Percentiles rank a stretch among this genome's conserved stretches.
Evolutionary conservation across 2,797 vertebrate genomes (phyloP).

Genomic region (Gorsachius magnificus): DNA sequence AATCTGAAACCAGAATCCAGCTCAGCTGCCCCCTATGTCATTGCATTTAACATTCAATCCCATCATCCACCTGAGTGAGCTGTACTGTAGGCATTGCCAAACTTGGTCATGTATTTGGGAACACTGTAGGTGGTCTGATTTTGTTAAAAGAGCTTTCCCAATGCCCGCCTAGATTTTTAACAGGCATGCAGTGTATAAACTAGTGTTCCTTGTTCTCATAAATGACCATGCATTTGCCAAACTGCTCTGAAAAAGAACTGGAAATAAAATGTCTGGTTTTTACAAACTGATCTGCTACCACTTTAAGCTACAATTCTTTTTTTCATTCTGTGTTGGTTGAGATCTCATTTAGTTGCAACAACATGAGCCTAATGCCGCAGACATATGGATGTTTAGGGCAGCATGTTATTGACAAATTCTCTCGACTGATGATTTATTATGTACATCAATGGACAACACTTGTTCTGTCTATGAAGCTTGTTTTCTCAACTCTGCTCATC

Average conservation of each 20-base stretch:
- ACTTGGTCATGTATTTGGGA: background rate
- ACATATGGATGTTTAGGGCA: conserved; percentile 64
- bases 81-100: background rate
- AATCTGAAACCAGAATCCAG: background rate
- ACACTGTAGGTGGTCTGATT: background rate
- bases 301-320: conserved; percentile 45
- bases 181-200: background rate
- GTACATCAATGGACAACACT: conserved; percentile 66
- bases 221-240: conserved; percentile 37
- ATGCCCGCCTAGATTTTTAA: background rate
- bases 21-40: background rate
- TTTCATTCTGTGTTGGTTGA: conserved; percentile 23
- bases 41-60: background rate
- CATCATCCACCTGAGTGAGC: background rate
- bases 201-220: background rate
- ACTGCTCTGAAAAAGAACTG: background rate
- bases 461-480: conserved; percentile 65
- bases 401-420: conserved; percentile 74
- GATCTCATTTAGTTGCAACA: conserved; percentile 66
- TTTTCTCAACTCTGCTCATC: conserved; percentile 64
- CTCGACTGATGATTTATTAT: conserved; percentile 73
- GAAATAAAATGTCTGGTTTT: conserved; percentile 44
- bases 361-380: conserved; percentile 43
- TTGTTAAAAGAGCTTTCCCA: background rate
- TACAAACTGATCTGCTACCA: conserved; percentile 30